A percentile compares a stretch with the other conserved stretches of the same genome.
These are phyloP conservation scores for Globicephala melas DNA, from an alignment of 2,113 vertebrate species.

Conservation along the genomic window DNA sequence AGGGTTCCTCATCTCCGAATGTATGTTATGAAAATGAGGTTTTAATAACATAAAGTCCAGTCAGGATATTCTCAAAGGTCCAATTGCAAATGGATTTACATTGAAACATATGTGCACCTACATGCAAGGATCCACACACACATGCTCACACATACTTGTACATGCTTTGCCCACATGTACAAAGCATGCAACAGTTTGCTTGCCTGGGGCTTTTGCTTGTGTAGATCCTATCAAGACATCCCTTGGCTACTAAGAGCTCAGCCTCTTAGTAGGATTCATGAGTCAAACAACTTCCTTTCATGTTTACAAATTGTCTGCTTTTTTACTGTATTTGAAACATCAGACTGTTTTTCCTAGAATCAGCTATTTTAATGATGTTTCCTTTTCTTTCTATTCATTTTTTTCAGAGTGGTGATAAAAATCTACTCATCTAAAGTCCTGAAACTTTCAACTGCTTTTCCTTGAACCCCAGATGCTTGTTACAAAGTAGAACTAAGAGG, in stretches of 20 bases:
- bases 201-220: not conserved
- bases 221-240: not conserved
- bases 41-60: not conserved
- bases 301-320: not conserved
- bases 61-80: not conserved
- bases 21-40: not conserved
- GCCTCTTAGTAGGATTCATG: not conserved
- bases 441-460: not conserved
- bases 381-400: not conserved
- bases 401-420: not conserved
- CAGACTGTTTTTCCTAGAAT: not conserved
- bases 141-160: not conserved
- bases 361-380: constrained; percentile 3
- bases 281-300: not conserved
- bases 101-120: not conserved
- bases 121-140: fast-evolving
- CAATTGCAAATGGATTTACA: not conserved
- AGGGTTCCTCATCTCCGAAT: not conserved
- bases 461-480: not conserved
- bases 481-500: not conserved
- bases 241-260: not conserved
- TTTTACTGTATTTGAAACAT: not conserved
- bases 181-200: not conserved
- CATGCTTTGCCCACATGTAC: too few species aligned
- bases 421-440: not conserved